Percentiles rank a stretch among this genome's conserved stretches.
Evolutionary conservation across 2,797 vertebrate species (phyloP).

Genomic region (Halcyon chelicuti): DNA sequence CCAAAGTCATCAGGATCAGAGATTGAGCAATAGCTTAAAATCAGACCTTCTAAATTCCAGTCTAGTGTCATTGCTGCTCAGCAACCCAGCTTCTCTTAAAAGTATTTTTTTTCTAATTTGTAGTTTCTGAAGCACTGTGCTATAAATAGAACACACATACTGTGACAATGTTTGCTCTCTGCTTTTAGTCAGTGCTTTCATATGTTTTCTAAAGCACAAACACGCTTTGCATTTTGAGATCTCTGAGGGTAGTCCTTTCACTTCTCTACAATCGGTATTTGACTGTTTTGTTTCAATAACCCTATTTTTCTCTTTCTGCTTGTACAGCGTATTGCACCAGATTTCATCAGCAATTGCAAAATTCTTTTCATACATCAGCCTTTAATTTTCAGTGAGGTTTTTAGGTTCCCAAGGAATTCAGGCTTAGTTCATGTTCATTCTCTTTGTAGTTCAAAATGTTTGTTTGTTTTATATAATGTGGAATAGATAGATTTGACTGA

Average conservation of each 20-base stretch:
- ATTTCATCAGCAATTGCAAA: slow-evolving; percentile 3
- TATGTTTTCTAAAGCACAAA: slow-evolving; percentile 9
- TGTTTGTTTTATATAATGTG: not conserved
- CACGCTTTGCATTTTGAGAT: not conserved
- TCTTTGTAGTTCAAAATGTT: not conserved
- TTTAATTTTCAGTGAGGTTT: slow-evolving; percentile 3
- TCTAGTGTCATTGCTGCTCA: slow-evolving; percentile 42
- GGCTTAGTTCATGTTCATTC: not conserved
- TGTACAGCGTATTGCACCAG: not conserved
- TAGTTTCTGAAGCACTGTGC: not conserved
- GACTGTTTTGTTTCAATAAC: not conserved
- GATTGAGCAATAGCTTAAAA: not conserved
- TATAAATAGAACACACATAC: slow-evolving; percentile 46
- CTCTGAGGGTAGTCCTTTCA: not conserved
- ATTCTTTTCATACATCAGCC: not conserved
- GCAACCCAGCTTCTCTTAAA: slow-evolving; percentile 42
- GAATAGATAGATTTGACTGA: not conserved
- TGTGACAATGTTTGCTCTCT: slow-evolving; percentile 48
- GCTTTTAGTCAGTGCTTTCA: slow-evolving; percentile 25
- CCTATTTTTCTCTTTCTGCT: not conserved
- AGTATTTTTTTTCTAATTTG: slow-evolving; percentile 35
- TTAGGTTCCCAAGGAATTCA: not conserved
- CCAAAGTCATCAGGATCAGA: not conserved
- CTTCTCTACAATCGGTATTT: not conserved
- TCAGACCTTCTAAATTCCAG: not conserved